These are phyloP conservation scores for Cepaea hortensis DNA, from an alignment of 2,888 invertebrate species.

Conservation along the genomic window DNA sequence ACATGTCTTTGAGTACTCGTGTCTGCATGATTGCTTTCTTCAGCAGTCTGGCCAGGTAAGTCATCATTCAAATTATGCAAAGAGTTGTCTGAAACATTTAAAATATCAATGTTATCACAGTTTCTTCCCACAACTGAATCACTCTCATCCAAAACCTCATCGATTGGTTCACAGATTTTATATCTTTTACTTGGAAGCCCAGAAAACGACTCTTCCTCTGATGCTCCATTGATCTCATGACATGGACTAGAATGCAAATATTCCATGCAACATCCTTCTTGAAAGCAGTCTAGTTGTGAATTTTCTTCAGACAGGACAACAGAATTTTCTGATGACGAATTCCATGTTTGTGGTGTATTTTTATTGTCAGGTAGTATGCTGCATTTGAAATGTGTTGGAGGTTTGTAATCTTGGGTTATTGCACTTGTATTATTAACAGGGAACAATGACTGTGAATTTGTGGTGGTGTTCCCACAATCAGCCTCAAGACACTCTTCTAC, in stretches of 20 bases:
- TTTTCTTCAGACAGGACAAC: neutral
- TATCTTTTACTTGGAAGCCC: slow-evolving; percentile 12
- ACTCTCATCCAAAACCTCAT: neutral
- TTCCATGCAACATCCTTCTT: neutral
- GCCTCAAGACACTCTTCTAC: neutral
- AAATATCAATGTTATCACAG: neutral
- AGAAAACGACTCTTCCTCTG: neutral
- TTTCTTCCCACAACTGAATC: neutral
- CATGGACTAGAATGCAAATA: neutral
- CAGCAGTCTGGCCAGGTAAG: neutral
- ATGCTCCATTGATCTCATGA: neutral
- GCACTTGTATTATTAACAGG: neutral
- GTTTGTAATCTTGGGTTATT: neutral
- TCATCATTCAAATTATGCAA: neutral
- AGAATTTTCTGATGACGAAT: neutral
- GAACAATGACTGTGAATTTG: neutral
- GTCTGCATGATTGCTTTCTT: neutral
- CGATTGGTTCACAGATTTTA: neutral
- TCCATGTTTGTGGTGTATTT: neutral
- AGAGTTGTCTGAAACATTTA: slow-evolving; percentile 15
- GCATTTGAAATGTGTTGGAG: neutral
- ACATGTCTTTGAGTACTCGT: neutral
- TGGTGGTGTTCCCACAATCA: neutral
- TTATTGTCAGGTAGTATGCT: neutral
- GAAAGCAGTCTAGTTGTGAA: too few relatives aligned